Base-by-base conservation (phyloP, 2,113 vertebrate genomes). In the Emydocephalus ijimae region DNA sequence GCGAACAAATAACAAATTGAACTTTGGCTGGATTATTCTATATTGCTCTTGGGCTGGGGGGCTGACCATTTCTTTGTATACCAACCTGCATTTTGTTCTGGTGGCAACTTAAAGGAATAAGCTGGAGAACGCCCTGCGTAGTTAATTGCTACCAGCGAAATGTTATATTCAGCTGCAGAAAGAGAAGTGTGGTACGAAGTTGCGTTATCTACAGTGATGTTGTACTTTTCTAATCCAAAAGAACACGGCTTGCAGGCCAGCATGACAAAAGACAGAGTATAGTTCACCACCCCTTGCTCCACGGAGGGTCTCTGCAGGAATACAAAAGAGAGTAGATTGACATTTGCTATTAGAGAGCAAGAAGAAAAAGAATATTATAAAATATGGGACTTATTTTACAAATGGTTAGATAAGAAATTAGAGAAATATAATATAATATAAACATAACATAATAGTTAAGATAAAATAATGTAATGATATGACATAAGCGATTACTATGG, bases 61-160 rank as follows among this genome's bases (percentile, higher is more conserved):
- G 14, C 64, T 34, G 64, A 69, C 29, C 64, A 0, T 81, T 81
- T 39, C 18, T 15, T 39, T 45, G 20, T 4, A 57, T 94, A 98
- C 98, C 96, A 96, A 98, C 98, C 97, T 97, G 95, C 0, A 0
- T 0, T 45, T 4, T 54, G 56, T 21, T n/a, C 93, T 1, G 97
- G 93, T 0, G 96, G 95, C 7, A 98, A 88, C 0, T 0, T 88
- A 94, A 96, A 94, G 0, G 26, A 94, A 92, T 0, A 12, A 0
- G 2, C 48, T 0, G 89, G 94, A 0, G 96, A 92, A 0, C 0
- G 1, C 26, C 97, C 97, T 0, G 94, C 95, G 0, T 90, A 87
- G 0, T 95, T 97, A 34, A 0, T 0, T 0, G 96, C 89, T 0
- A 11, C 0, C 26, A 98, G 4, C 0, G 92, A 81, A 92, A 98